Base-by-base conservation (phyloP, 2,113 vertebrate genomes). In the Trematomus loennbergii region DNA sequence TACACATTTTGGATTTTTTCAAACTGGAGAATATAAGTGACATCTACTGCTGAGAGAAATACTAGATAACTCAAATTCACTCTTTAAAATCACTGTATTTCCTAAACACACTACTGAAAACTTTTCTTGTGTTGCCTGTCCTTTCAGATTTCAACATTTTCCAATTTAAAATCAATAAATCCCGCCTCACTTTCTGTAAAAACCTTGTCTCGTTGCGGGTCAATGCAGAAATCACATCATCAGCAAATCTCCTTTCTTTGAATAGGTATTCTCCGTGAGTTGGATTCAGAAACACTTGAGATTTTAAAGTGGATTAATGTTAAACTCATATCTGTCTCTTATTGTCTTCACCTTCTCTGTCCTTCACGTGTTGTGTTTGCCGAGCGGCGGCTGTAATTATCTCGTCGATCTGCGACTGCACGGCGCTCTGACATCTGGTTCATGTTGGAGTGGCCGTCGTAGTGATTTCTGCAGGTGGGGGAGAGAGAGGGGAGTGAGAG, bases 401-500 rank as follows among this genome's bases (percentile, higher is more conserved):
- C 75, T 69, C 3, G 36, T 36, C 59, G 8, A 29, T 75, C 75
- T 77, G 81, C 52, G 63, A 67, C 75, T 83, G 59, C 6, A 3
- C 57, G 16, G 40, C 25, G 29, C 13, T 46, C 83, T 91, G 90
- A 93, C 88, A 84, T 89, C 90, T 88, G 80, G 85, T 88, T 91
- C 91, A 92, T 92, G 92, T 54, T 91, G 66, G 80, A 91, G 92
- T 87, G 90, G 77, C 65, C 25, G 90, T 84, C 69, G 83, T 81
- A 85, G 85, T 83, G 90, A 92, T 93, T 93, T 91, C 72, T 80
- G 82, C 83, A 83, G 73, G 84, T 75, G 55, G 15, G 36, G 43
- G 25, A 25, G 73, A 53, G 72, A 15, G 80, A 5, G 71, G 5
- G 36, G 36, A 40, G 5, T 53, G 72, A 15, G 80, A 5, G 71